phyloP scores from a whole-genome alignment of 1,140 invertebrate genomes.

The Druon quercuslanigerum region DNA sequence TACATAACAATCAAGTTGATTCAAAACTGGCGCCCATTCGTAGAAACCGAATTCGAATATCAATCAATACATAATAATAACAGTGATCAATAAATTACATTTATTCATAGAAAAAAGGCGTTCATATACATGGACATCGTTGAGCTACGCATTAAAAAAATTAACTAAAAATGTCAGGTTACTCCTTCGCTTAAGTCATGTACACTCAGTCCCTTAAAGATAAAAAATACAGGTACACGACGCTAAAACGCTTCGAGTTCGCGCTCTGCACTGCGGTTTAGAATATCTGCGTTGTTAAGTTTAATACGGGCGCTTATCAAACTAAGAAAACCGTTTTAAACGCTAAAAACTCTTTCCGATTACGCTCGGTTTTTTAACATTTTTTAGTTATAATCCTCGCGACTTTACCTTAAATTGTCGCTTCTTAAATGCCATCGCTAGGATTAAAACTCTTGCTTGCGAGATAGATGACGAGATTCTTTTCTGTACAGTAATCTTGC shows the following conservation, averaged over 20 bases:
- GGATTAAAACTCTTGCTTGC: background rate
- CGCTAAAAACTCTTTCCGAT: slow-evolving; percentile 19
- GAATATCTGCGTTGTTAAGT: slow-evolving; percentile 17
- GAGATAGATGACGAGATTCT: background rate
- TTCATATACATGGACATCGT: slow-evolving; percentile 49
- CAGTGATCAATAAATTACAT: slow-evolving; percentile 64
- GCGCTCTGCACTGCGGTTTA: slow-evolving; percentile 7
- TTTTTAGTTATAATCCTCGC: slow-evolving; percentile 34
- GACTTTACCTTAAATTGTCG: slow-evolving; percentile 40
- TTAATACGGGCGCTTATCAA: slow-evolving; percentile 21
- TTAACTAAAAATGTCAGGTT: slow-evolving; percentile 29
- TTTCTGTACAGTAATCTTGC: background rate
- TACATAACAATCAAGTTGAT: no score
- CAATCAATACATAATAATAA: slow-evolving; percentile 45
- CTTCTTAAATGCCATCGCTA: slow-evolving; percentile 19
- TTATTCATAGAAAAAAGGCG: slow-evolving; percentile 63
- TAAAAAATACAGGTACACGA: slow-evolving; percentile 37
- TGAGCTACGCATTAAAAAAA: slow-evolving; percentile 17
- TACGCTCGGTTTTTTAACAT: slow-evolving; percentile 38
- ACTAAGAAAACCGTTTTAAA: slow-evolving; percentile 21
- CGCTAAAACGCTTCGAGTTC: slow-evolving; percentile 23
- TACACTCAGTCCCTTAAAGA: slow-evolving; percentile 45
- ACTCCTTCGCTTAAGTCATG: slow-evolving; percentile 44
- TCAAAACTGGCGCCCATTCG: slow-evolving; percentile 22
- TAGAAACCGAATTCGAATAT: slow-evolving; percentile 42